Base-by-base conservation (phyloP, 2,888 invertebrate genomes). In the Cremastinae sp. region DNA sequence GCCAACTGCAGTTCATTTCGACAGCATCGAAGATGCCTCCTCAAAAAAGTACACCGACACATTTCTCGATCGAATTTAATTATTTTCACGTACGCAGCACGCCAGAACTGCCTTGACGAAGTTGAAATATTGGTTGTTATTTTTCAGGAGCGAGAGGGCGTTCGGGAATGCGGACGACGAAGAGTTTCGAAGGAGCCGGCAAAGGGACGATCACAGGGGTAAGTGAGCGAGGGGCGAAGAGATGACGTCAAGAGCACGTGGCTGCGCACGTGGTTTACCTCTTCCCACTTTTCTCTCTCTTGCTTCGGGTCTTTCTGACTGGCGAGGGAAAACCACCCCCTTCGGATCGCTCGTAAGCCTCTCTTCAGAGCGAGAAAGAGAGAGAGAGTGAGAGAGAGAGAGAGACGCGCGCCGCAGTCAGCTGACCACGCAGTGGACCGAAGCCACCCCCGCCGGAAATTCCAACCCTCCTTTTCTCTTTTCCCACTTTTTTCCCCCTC, bases 371-470 rank as follows among this genome's bases (percentile, higher is more conserved):
- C 20, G 66, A 36, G 34, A 22, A 22, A 16, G 62, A 41, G 22
- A 72, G 61, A 75, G 77, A 73, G 77, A 69, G 78, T 71, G 18
- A 18, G 7, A 80, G 81, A 74, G 75, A 76, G 78, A 80, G 22
- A 36, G 76, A 77, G 59, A 61, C 54, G 80, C 86, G 87, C 88
- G 87, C 86, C 85, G 85, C 82, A 84, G 84, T 86, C 87, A 86
- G 87, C 88, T 88, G 88, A 88, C 88, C 88, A 87, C 81, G 84
- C 87, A 84, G 83, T 88, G 88, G 88, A 88, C 88, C 85, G 62
- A 87, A 84, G 84, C 56, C 49, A 68, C 69, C 51, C 47, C 61
- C 12, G 36, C 49, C 51, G 61, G 61, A 70, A 70, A 62, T 53
- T 69, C 69, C 82, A 81, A 79, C 80, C 79, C 81, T 80, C 82